Conservation (phyloP, 2,888 invertebrate genomes). For the Arge pagana region DNA sequence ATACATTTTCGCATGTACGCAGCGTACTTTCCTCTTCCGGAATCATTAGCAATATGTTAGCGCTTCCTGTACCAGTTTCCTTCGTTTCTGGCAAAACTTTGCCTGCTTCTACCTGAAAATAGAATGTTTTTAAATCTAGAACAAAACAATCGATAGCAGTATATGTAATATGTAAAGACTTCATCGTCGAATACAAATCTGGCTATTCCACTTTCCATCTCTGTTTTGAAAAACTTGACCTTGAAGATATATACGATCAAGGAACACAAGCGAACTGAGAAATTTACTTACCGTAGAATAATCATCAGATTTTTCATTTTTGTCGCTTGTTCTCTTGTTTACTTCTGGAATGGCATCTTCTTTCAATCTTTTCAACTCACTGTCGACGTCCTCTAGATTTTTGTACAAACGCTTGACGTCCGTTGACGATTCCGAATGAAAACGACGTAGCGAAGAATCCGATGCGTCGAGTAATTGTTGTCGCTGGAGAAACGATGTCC, state of each 20-base stretch:
- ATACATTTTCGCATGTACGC: conserved; percentile 27
- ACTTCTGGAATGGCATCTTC: conserved; percentile 37
- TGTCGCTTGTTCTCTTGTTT: conserved; percentile 16
- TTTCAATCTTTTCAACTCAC: conserved; percentile 40
- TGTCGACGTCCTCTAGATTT: conserved; percentile 39
- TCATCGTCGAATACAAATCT: too few relatives aligned
- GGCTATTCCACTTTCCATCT: too few relatives aligned
- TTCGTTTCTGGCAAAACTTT: conserved; percentile 13
- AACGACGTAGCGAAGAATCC: neutral
- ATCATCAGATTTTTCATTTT: neutral
- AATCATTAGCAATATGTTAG: conserved; percentile 32
- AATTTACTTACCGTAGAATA: conserved; percentile 3
- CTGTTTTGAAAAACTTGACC: neutral
- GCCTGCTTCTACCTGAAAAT: neutral
- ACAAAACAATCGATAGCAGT: too few relatives aligned
- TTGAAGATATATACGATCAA: neutral
- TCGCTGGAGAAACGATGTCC: conserved; percentile 42
- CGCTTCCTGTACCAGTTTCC: conserved; percentile 25
- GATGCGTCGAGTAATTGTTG: conserved; percentile 30
- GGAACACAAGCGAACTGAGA: neutral
- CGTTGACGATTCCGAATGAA: conserved; percentile 23
- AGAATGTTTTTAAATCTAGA: neutral
- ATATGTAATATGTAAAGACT: too few relatives aligned
- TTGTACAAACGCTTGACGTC: conserved; percentile 28
- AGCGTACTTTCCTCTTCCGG: conserved; percentile 33